These are phyloP conservation scores for Rhopalosiphum padi DNA, from an alignment of 1,140 invertebrate genomes.

Conservation along the genomic window DNA sequence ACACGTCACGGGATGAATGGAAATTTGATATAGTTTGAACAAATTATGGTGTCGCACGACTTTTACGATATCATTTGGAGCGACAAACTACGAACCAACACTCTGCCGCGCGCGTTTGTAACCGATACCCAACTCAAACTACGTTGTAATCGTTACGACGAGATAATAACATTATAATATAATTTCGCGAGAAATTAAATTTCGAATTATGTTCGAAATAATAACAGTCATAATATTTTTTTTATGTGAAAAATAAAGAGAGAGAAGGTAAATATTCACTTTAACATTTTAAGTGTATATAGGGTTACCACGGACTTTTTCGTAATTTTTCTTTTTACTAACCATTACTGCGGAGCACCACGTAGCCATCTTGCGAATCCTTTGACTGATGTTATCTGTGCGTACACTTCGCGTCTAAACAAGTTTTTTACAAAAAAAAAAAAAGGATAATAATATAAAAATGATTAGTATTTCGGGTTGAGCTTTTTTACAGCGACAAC, in stretches of 20 bases:
- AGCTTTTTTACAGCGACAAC: neutral
- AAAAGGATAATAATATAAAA: neutral
- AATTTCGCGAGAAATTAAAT: neutral
- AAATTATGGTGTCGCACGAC: neutral
- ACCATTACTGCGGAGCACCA: conserved; percentile 53
- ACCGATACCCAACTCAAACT: neutral
- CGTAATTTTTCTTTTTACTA: neutral
- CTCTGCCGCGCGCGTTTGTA: neutral
- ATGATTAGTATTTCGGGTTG: neutral
- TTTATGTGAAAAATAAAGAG: neutral
- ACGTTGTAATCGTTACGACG: neutral
- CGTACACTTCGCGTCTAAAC: conserved; percentile 35
- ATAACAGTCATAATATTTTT: neutral
- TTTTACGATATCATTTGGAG: conserved; percentile 24
- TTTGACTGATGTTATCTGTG: neutral
- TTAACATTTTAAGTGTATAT: neutral
- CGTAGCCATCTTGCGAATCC: neutral
- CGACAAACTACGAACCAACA: neutral
- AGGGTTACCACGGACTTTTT: neutral
- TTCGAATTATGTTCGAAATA: neutral
- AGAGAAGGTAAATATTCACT: neutral
- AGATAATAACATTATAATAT: neutral
- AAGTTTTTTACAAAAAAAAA: neutral
- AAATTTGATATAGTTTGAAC: neutral
- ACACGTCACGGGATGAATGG: neutral